phyloP scores from a whole-genome alignment of 2,888 invertebrate species.

The Patella depressa region DNA sequence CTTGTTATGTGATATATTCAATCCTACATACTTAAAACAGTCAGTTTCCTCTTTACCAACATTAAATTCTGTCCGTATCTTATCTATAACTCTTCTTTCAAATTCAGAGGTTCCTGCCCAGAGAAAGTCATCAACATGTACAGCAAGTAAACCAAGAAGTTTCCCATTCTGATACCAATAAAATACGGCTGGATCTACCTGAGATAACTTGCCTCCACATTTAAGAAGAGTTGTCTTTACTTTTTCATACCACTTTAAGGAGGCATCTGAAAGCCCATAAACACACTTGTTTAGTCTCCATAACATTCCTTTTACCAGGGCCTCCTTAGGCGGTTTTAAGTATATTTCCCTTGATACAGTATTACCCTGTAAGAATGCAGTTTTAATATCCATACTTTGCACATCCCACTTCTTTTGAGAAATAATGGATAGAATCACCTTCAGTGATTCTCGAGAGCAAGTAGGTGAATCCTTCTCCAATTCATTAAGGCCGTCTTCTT shows the following conservation, averaged over 20 bases:
- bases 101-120: slow-evolving; percentile 21
- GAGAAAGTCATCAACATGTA: slow-evolving; percentile 26
- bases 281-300: slow-evolving; percentile 21
- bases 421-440: not conserved
- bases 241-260: slow-evolving; percentile 18
- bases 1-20: not conserved
- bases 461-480: slow-evolving; percentile 3
- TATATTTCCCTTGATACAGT: not conserved
- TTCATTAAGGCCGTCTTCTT: not conserved
- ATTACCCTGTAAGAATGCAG: slow-evolving; percentile 14
- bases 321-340: slow-evolving; percentile 8
- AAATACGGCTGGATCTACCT: slow-evolving; percentile 22
- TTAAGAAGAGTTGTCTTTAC: slow-evolving; percentile 8
- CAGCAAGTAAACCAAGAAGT: slow-evolving; percentile 15
- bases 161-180: slow-evolving; percentile 13
- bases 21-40: slow-evolving; percentile 21
- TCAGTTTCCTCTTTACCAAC: slow-evolving; percentile 20
- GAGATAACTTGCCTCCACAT: not conserved
- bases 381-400: slow-evolving; percentile 6
- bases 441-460: not conserved
- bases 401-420: not conserved
- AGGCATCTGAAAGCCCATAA: slow-evolving; percentile 27
- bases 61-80: slow-evolving; percentile 12
- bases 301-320: not conserved
- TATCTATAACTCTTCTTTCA: slow-evolving; percentile 15